A percentile compares a stretch with the other conserved stretches of the same genome.
Evolutionary conservation across 1,140 invertebrate genomes (phyloP).

Genomic region (Hirudo medicinalis): DNA sequence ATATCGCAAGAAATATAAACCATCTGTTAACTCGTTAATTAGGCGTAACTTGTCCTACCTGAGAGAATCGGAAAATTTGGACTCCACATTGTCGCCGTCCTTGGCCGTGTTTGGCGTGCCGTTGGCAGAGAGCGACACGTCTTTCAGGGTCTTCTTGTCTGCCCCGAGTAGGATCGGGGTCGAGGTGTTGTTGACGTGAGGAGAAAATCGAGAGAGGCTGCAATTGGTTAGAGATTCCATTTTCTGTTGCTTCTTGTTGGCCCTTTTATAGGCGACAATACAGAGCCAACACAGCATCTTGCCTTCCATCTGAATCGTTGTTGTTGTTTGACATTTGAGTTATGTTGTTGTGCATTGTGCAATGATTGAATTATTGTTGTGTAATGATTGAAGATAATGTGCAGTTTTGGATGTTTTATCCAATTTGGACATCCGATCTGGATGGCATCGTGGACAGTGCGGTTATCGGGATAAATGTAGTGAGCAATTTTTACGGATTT

Average conservation of each 20-base stretch:
- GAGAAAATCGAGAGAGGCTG: background rate
- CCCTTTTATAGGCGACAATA: slow-evolving; percentile 80
- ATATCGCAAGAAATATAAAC: too few relatives aligned
- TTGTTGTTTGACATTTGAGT: too few relatives aligned
- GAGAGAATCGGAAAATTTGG: background rate
- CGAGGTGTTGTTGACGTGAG: background rate
- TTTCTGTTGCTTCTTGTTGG: slow-evolving; percentile 32
- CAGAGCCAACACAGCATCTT: slow-evolving; percentile 91
- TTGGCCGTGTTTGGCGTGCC: background rate
- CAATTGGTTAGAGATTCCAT: background rate
- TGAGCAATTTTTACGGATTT: too few relatives aligned
- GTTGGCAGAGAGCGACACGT: background rate
- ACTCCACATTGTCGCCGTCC: background rate
- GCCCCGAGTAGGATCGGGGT: background rate
- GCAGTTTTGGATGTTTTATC: too few relatives aligned
- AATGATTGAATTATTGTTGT: too few relatives aligned
- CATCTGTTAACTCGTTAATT: too few relatives aligned
- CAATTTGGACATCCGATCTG: too few relatives aligned
- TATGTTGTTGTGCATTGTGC: too few relatives aligned
- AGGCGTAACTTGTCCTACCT: background rate
- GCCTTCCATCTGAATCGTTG: slow-evolving; percentile 66
- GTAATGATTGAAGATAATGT: too few relatives aligned
- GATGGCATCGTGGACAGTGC: too few relatives aligned
- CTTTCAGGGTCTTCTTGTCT: background rate
- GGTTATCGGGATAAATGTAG: too few relatives aligned